Evolutionary conservation across 2,797 vertebrate species (phyloP).

Genomic region (Glyptemys insculpta): DNA sequence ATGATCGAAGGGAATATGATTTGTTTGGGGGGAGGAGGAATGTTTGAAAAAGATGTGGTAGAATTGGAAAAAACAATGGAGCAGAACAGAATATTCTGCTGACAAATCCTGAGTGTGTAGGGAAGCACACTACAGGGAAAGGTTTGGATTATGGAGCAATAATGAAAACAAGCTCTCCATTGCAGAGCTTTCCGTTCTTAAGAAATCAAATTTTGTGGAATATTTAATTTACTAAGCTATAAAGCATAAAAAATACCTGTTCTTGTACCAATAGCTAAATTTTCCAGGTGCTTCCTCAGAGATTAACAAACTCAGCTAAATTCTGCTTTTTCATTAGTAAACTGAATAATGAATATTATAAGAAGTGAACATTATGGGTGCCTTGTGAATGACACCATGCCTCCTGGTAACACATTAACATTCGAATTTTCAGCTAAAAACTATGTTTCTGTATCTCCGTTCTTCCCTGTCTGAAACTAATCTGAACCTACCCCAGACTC

Average conservation of each 20-base stretch:
- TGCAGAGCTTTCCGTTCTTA: neutral
- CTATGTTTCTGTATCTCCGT: neutral
- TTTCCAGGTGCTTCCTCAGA: neutral
- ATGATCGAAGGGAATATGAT: neutral
- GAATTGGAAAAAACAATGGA: constrained; percentile 27
- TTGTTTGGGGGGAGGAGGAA: neutral
- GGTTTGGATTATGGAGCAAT: neutral
- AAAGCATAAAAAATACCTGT: constrained; percentile 23
- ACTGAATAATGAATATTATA: neutral
- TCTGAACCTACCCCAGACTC: neutral
- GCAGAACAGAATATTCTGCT: constrained; percentile 11
- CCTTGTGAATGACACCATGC: neutral
- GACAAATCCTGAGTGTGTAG: neutral
- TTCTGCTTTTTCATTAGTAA: neutral
- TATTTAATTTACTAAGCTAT: constrained; percentile 9
- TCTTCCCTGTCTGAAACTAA: neutral
- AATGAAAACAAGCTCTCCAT: neutral
- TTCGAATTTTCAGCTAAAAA: neutral
- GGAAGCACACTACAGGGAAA: neutral
- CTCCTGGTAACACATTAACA: neutral
- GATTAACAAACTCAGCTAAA: neutral
- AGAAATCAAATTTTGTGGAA: neutral
- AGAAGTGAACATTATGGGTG: neutral
- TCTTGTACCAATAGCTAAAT: neutral
- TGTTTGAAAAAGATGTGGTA: neutral